Base-by-base conservation (phyloP, 2,797 vertebrate genomes). In the Lagocephalus sceleratus region DNA sequence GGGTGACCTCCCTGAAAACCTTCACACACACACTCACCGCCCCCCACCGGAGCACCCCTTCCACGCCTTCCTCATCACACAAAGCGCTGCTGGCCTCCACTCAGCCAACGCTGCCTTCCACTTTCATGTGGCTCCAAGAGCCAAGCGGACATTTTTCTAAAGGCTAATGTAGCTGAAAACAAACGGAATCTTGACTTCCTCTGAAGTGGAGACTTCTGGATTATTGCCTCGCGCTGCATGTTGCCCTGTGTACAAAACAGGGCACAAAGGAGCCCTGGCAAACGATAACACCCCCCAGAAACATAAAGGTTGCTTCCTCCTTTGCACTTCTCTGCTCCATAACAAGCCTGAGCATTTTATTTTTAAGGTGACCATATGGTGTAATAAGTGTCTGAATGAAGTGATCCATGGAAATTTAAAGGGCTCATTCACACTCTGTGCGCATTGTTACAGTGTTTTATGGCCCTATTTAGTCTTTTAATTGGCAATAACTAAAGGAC, bases 121-220 rank as follows among this genome's bases (percentile, higher is more conserved):
- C 79, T 81, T 79, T 80, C 66, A 85, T 82, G 71, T 77, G 0
- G 48, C 56, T 81, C 80, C 76, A 79, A 42, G 68, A 76, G 74
- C 66, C 66, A 76, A 78, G 78, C 32, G 58, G 61, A n/a, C 60
- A 23, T 57, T 72, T 79, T 60, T 66, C 54, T 59, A 54, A 78
- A 60, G 67, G 47, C 54, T 49, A 69, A 61, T 52, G 48, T 2
- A 48, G 58, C 63, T 14, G 51, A 58, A 63, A 69, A 75, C 68
- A 68, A 76, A 65, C 29, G 55, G 63, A 54, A 46, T 21, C 16
- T 53, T 65, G 75, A 75, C 71, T 79, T 73, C 59, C 75, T 79
- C 68, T 81, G 68, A 81, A 79, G 74, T 67, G 65, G 69, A 62
- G 71, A 15, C 68, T 75, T 67, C 54, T 83, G 61, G 71, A 54